Conservation (phyloP, 1,140 invertebrate genomes). For the Calliphora vicina region DNA sequence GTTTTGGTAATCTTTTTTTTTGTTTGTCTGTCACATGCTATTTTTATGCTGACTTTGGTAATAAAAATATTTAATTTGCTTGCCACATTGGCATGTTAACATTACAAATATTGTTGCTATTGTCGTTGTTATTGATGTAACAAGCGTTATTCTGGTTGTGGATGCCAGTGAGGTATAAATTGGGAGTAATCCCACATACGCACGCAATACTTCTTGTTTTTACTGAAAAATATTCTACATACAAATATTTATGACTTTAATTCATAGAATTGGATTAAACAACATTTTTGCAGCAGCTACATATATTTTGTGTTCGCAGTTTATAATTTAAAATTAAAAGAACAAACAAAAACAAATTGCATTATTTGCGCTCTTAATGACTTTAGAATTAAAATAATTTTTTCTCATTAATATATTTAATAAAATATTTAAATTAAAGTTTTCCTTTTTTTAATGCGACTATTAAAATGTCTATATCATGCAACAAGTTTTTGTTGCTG, state of each 20-base stretch:
- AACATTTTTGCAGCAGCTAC: neutral
- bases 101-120: neutral
- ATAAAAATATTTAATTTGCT: slow-evolving; percentile 11
- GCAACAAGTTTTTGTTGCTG: too few species aligned
- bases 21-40: neutral
- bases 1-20: neutral
- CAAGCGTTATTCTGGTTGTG: neutral
- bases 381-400: too few species aligned
- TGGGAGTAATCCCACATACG: neutral
- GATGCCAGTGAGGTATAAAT: neutral
- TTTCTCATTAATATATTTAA: too few species aligned
- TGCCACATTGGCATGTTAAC: slow-evolving; percentile 6
- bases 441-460: too few species aligned
- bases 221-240: neutral
- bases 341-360: too few species aligned
- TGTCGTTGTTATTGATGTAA: too few species aligned
- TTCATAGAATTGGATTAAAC: neutral
- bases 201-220: neutral
- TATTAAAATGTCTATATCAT: too few species aligned
- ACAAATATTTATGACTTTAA: neutral
- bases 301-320: neutral
- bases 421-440: too few species aligned
- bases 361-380: too few species aligned
- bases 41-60: slow-evolving; percentile 2
- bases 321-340: neutral